Evolutionary conservation across 1,140 invertebrate genomes (phyloP), one percentile per base, ranked within the genome.

Genomic region (Stenopsyche tienmushanensis): DNA sequence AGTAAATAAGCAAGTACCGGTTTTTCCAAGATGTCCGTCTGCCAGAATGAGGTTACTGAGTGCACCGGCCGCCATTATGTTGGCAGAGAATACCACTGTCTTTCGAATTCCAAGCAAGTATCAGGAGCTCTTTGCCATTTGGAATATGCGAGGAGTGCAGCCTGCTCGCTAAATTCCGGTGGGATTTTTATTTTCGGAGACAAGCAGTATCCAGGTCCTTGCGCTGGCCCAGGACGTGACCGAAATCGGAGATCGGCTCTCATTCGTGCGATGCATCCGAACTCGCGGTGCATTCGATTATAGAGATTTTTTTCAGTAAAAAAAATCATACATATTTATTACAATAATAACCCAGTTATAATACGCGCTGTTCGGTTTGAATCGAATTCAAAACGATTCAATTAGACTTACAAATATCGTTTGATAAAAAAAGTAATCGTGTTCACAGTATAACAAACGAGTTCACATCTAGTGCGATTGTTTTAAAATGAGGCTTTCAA

Each of bases 1-100:
- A 57, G 34, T 57, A 57, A 57, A 57, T 25, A 57, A 57, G 34
- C 23, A 39, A 65, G 55, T 47, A 47, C 44, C 55, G 64, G 64
- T 57, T 65, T 65, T 65, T 65, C 64, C 64, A 65, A 41, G 13
- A 59, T 60, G 54, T 44, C 55, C 41, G 57, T 41, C 57, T 17
- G 9, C 26, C 55, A 44, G 47, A 65, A 65, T 65, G 64, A 65
- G 64, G 63, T 65, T 65, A 65, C 63, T 65, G 53, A 57, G 63
- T 29, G 47, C 58, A 59, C 44, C 34, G 45, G 20, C 62, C 50
- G 52, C 50, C 64, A 59, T 58, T 13, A 13, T 7, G 44, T 59
- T 59, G 26, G 10, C 54, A 52, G 49, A 44, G 42, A 5, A 45
- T 52, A 49, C 50, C 57, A 50, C 49, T 47, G 47, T 49, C 57